A percentile compares a stretch with the other conserved stretches of the same genome.
Evolutionary conservation across 2,797 vertebrate species (phyloP).

Genomic region (Lacerta agilis): DNA sequence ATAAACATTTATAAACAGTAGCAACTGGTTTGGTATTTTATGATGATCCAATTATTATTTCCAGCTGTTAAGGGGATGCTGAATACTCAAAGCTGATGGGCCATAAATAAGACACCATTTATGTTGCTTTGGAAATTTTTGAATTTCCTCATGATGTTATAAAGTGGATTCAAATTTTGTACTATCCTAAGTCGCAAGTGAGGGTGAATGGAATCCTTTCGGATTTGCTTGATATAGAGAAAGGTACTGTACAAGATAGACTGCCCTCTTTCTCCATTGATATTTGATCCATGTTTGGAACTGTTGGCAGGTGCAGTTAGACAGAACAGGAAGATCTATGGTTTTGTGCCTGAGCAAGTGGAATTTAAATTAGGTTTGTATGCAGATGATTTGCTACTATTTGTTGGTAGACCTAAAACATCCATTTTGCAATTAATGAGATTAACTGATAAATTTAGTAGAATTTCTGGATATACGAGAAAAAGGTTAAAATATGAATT

Average conservation of each 20-base stretch:
- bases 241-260: accelerated
- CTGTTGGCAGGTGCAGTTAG: neutral
- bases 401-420: neutral
- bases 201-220: too few relatives aligned
- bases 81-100: too few relatives aligned
- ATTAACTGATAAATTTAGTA: neutral
- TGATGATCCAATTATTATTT: too few relatives aligned
- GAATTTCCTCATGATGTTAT: too few relatives aligned
- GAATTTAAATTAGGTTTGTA: neutral
- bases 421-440: neutral
- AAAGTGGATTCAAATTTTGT: too few relatives aligned
- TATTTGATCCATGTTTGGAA: neutral
- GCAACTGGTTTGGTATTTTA: too few relatives aligned
- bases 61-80: too few relatives aligned
- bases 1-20: too few relatives aligned
- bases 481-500: neutral
- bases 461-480: neutral
- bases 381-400: neutral
- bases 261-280: neutral
- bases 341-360: neutral
- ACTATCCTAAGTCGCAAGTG: too few relatives aligned
- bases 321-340: neutral
- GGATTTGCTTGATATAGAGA: too few relatives aligned
- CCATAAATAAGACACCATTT: too few relatives aligned
- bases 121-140: too few relatives aligned